Evolutionary conservation across 2,888 invertebrate species (phyloP).

Genomic region (Spicauda simplicius): DNA sequence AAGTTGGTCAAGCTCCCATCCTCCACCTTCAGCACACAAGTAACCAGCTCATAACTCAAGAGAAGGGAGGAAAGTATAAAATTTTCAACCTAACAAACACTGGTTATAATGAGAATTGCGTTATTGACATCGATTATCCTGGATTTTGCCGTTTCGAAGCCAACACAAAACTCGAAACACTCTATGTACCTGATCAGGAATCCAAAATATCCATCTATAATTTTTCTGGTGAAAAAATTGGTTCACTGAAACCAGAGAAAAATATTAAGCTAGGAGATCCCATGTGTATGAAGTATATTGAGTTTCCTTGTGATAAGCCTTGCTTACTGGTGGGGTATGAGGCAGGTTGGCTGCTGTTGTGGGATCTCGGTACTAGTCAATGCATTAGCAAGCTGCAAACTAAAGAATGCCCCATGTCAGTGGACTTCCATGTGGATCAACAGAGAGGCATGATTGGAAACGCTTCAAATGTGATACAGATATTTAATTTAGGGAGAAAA

Average conservation of each 20-base stretch:
- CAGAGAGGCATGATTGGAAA: conserved; percentile 89
- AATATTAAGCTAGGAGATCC: conserved; percentile 84
- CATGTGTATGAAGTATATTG: conserved; percentile 86
- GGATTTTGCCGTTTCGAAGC: conserved; percentile 90
- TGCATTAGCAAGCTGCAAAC: conserved; percentile 83
- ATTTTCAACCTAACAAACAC: conserved; percentile 86
- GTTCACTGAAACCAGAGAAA: conserved; percentile 65
- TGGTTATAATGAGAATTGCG: conserved; percentile 85
- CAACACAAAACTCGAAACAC: conserved; percentile 85
- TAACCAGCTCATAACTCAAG: conserved; percentile 88
- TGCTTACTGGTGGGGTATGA: conserved; percentile 90
- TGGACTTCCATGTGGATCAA: conserved; percentile 88
- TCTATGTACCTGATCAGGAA: conserved; percentile 88
- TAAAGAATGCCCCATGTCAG: conserved; percentile 88
- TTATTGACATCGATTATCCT: conserved; percentile 85
- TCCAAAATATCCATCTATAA: conserved; percentile 81
- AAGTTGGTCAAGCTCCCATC: conserved; percentile 87
- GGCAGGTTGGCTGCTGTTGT: conserved; percentile 88
- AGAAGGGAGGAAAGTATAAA: conserved; percentile 89
- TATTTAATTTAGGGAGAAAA: conserved; percentile 84
- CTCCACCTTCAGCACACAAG: conserved; percentile 86
- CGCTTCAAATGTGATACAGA: conserved; percentile 86
- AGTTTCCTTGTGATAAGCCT: conserved; percentile 76
- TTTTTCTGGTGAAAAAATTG: conserved; percentile 73
- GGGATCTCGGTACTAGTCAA: conserved; percentile 87